Conservation (phyloP, 2,113 vertebrate genomes). For the Gallinago media region DNA sequence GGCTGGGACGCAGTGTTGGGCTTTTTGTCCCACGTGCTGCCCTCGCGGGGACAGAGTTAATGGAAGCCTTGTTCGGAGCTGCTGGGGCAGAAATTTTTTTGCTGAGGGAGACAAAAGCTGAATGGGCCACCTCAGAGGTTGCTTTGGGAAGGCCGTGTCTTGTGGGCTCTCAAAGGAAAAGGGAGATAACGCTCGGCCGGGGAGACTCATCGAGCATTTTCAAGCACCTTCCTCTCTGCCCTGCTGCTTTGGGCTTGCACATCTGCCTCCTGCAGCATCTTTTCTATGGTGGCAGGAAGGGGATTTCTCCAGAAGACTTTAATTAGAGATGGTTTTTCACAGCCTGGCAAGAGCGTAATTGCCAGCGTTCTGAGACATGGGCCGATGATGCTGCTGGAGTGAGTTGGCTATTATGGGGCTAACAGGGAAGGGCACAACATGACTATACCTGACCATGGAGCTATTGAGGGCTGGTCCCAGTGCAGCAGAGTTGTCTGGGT, state of each 20-base stretch:
- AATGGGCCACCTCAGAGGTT: conserved; percentile 83
- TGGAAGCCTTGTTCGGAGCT: conserved; percentile 91
- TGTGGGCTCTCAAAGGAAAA: conserved; percentile 82
- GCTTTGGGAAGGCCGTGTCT: conserved; percentile 80
- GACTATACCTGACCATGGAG: fast-evolving
- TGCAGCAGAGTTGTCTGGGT: background rate
- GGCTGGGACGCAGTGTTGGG: conserved; percentile 89
- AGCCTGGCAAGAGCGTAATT: conserved; percentile 44
- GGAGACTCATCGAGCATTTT: conserved; percentile 11
- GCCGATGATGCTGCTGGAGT: fast-evolving
- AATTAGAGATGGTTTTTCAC: conserved; percentile 71
- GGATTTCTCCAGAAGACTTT: background rate
- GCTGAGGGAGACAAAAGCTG: conserved; percentile 88
- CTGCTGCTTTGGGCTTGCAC: background rate
- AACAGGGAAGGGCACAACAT: background rate
- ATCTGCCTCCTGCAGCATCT: conserved; percentile 61
- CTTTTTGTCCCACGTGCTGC: conserved; percentile 90
- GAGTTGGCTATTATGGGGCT: background rate
- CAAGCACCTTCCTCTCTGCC: background rate
- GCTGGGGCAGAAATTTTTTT: conserved; percentile 92
- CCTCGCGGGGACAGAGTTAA: conserved; percentile 92
- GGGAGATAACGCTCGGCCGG: conserved; percentile 74
- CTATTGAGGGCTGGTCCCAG: background rate
- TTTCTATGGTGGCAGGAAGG: background rate
- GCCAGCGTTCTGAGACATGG: background rate